A percentile compares a stretch with the other conserved stretches of the same genome.
These are phyloP conservation scores for Mirounga angustirostris DNA, from an alignment of 2,113 vertebrate genomes.

Conservation along the genomic window DNA sequence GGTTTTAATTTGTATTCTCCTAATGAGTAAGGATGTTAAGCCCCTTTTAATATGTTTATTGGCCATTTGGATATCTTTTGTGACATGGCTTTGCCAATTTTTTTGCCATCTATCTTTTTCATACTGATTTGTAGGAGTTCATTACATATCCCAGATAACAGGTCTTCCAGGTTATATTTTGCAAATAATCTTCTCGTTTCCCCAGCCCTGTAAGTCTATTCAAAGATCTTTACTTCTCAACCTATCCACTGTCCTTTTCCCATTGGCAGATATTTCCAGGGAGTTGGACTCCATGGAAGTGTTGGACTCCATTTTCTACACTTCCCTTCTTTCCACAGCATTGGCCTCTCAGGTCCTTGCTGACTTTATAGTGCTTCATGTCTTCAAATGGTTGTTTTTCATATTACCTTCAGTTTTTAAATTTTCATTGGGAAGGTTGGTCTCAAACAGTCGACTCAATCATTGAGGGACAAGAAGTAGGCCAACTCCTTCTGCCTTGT, in stretches of 20 bases:
- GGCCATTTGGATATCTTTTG: neutral
- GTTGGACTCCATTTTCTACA: neutral
- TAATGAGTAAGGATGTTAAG: neutral
- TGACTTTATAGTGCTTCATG: neutral
- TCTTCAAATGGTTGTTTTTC: neutral
- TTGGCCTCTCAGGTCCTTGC: neutral
- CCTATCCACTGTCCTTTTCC: neutral
- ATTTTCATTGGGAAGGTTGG: neutral
- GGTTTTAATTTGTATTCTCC: slow-evolving; percentile 28
- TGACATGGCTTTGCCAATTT: neutral
- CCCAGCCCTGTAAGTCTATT: neutral
- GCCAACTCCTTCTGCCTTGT: neutral
- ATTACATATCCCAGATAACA: neutral
- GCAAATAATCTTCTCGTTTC: slow-evolving; percentile 17
- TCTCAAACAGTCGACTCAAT: neutral
- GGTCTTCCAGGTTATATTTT: slow-evolving; percentile 9
- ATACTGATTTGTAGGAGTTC: slow-evolving; percentile 7
- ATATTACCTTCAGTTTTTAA: neutral
- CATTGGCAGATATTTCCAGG: neutral
- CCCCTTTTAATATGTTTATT: neutral
- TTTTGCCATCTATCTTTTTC: slow-evolving; percentile 43
- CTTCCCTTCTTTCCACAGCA: neutral
- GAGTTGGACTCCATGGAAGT: too few relatives aligned
- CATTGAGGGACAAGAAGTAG: neutral
- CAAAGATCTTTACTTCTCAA: slow-evolving; percentile 37